Evolutionary conservation across 2,113 vertebrate genomes (phyloP), one percentile per base, ranked within the genome.

Genomic region (Elaphurus davidianus): DNA sequence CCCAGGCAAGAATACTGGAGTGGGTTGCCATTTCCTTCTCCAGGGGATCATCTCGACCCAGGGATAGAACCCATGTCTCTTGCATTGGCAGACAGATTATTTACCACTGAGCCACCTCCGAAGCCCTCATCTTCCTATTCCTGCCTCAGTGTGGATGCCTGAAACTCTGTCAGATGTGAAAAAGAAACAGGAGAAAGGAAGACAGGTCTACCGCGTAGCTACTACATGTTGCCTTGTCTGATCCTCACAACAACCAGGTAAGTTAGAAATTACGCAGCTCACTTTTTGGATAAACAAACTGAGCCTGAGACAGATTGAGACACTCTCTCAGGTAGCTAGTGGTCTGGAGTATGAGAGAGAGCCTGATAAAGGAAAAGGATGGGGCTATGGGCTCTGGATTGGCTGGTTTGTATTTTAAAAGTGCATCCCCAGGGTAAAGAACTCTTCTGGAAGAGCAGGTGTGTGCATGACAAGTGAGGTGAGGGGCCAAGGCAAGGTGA

Each of bases 321-420:
- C 8, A 3, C 3, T 94, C 27, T 16, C 5, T 55, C 1, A 0
- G 40, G 33, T 40, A 45, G 83, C 54, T 7, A 62, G n/a, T 52
- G 15, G 27, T 36, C 89, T 40, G 17, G 74, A 40, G 33, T 33
- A 15, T 64, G 13, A 67, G 25, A 64, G 33, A 67, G 14, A 30
- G 17, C 4, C 78, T 59, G 2, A 13, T 23, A 81, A 81, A 47
- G 12, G 47, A 78, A 4, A 78, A 62, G 3, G 28, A 36, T 28
- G 5, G 2, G 23, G 64, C 12, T 47, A 2, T 16, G 47, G 23
- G 40, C 12, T 64, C 89, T 47, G 47, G 17, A 87, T 23, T 64
- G 12, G 19, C 67, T 96, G 74, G 17, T 33, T 50, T 92, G 57
- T 71, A 81, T 96, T 87, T 57, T 27, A 90, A 71, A 90, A 90